Conservation (phyloP, 2,888 invertebrate genomes). For the Agriopis aurantiaria region DNA sequence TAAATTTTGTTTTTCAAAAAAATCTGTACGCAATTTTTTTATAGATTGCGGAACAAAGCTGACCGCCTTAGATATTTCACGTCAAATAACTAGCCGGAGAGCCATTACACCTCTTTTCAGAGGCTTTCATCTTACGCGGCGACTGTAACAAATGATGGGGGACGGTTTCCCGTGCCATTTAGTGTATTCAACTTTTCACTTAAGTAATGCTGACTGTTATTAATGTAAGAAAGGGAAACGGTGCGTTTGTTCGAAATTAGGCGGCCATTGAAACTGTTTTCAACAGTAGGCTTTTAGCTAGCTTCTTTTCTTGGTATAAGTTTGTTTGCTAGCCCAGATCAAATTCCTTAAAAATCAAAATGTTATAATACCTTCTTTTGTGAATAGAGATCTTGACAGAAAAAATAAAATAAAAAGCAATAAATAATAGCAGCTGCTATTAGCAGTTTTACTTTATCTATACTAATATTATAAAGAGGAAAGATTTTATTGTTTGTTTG, state of each 20-base stretch:
- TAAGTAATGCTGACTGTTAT: conserved; percentile 49
- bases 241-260: conserved; percentile 30
- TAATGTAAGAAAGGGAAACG: conserved; percentile 39
- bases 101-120: conserved; percentile 10
- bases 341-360: background rate
- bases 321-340: background rate
- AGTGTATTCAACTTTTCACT: conserved; percentile 58
- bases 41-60: too few relatives aligned
- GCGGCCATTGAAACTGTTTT: conserved; percentile 14
- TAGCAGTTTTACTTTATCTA: too few relatives aligned
- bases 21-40: too few relatives aligned
- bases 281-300: background rate
- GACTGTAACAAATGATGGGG: conserved; percentile 79
- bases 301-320: background rate
- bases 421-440: too few relatives aligned
- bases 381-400: too few relatives aligned
- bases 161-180: conserved; percentile 48
- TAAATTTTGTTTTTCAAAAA: too few relatives aligned
- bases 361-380: background rate
- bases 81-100: conserved; percentile 18
- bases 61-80: background rate
- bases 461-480: too few relatives aligned
- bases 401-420: too few relatives aligned
- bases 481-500: too few relatives aligned
- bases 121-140: conserved; percentile 79